phyloP scores from a whole-genome alignment of 2,797 vertebrate species.

The Sebastes paucispinis region DNA sequence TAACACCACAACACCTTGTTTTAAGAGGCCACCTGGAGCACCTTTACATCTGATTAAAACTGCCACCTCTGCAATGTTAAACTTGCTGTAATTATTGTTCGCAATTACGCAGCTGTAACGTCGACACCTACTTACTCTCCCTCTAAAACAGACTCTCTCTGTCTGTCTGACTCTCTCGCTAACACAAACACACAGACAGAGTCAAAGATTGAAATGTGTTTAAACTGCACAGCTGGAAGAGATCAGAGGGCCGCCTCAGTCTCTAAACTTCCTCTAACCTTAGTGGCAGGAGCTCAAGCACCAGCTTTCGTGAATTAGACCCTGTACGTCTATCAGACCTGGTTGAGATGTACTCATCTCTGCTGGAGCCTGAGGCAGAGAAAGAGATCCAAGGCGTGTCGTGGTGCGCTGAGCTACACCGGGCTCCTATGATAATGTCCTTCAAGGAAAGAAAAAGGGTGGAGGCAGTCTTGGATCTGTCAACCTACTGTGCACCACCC shows the following conservation, averaged over 20 bases:
- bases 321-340: constrained; percentile 41
- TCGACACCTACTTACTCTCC: neutral
- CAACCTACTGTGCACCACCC: constrained; percentile 34
- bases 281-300: constrained; percentile 20
- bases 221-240: constrained; percentile 19
- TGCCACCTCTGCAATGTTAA: neutral
- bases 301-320: constrained; percentile 22
- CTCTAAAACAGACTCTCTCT: neutral
- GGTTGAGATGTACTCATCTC: constrained; percentile 55
- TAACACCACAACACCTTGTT: constrained; percentile 14
- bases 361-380: constrained; percentile 49
- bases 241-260: constrained; percentile 22
- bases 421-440: constrained; percentile 52
- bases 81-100: constrained; percentile 18
- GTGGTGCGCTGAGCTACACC: constrained; percentile 34
- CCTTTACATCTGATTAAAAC: constrained; percentile 25
- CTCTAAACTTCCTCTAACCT: constrained; percentile 28
- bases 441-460: constrained; percentile 41
- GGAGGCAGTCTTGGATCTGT: constrained; percentile 43
- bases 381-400: constrained; percentile 46
- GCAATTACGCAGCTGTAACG: constrained; percentile 1
- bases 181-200: neutral
- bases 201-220: constrained; percentile 13
- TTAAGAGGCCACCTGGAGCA: constrained; percentile 18
- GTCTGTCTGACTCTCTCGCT: neutral